phyloP scores from a whole-genome alignment of 2,888 invertebrate species.

The Gandaritis pyraliata region DNA sequence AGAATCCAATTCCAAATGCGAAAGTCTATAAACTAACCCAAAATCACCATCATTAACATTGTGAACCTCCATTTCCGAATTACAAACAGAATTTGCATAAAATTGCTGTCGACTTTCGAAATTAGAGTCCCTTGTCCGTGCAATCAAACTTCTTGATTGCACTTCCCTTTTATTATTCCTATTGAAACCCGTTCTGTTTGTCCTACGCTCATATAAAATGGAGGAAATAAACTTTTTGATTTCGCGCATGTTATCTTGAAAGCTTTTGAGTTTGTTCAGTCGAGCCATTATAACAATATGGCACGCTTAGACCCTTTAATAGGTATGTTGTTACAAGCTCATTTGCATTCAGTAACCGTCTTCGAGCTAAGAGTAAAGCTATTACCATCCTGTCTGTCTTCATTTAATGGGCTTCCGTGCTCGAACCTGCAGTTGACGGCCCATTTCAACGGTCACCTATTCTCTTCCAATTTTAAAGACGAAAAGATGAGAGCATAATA shows the following conservation, averaged over 20 bases:
- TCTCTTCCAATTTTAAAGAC: constrained; percentile 19
- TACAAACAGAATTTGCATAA: constrained; percentile 39
- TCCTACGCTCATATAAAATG: constrained; percentile 5
- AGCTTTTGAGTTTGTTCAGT: constrained; percentile 19
- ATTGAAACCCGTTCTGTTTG: constrained; percentile 14
- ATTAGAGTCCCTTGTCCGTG: constrained; percentile 35
- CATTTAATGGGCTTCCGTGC: constrained; percentile 44
- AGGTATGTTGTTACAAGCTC: constrained; percentile 31
- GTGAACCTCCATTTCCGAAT: constrained; percentile 36
- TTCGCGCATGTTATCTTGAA: constrained; percentile 14
- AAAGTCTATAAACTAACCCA: constrained; percentile 30
- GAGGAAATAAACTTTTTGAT: constrained; percentile 12
- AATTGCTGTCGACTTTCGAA: constrained; percentile 33
- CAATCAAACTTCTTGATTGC: constrained; percentile 39
- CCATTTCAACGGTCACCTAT: constrained; percentile 43
- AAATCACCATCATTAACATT: constrained; percentile 43
- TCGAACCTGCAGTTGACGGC: constrained; percentile 47
- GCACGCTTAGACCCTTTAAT: constrained; percentile 15
- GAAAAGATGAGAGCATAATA: constrained; percentile 5
- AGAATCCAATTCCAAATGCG: constrained; percentile 16
- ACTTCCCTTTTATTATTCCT: constrained; percentile 29
- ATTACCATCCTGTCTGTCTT: constrained; percentile 51
- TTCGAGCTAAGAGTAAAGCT: constrained; percentile 41
- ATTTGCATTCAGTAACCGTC: constrained; percentile 48
- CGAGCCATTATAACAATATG: constrained; percentile 19